phyloP scores from a whole-genome alignment of 2,888 invertebrate species.

The Trichogramma evanescens region DNA sequence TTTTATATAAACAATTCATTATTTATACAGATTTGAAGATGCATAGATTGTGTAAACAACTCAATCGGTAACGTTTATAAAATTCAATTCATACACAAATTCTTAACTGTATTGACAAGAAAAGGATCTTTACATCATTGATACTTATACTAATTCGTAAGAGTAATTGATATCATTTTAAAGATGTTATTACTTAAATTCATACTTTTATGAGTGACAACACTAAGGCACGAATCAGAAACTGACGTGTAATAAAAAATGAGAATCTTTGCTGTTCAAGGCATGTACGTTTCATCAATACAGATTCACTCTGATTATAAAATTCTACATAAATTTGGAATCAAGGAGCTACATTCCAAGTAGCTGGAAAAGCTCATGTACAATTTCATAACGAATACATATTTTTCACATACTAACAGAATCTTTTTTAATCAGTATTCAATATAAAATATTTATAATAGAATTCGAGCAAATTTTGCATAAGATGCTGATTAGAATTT shows the following conservation, averaged over 20 bases:
- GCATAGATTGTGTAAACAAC: no score
- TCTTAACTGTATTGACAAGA: no score
- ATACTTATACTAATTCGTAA: constrained; percentile 1
- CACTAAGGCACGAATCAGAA: constrained; percentile 18
- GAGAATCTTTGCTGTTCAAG: constrained; percentile 20
- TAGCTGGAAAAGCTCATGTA: constrained; percentile 16
- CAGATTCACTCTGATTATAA: neutral
- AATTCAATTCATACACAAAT: no score
- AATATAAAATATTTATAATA: neutral
- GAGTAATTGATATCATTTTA: neutral
- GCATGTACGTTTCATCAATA: constrained; percentile 8
- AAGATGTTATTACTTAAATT: constrained; percentile 4
- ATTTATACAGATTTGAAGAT: neutral
- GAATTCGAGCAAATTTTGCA: neutral
- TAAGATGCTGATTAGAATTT: neutral
- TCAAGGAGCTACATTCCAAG: constrained; percentile 14
- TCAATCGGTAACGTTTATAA: no score
- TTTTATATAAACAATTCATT: neutral
- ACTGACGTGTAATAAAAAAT: constrained; percentile 6
- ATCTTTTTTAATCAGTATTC: neutral
- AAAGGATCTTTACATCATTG: constrained; percentile 8
- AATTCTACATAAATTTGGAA: constrained; percentile 10
- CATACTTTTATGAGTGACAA: neutral
- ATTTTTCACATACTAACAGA: constrained; percentile 5
- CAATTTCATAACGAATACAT: constrained; percentile 12